Evolutionary conservation across 2,113 vertebrate genomes (phyloP).

Genomic region (Prunella fulvescens): DNA sequence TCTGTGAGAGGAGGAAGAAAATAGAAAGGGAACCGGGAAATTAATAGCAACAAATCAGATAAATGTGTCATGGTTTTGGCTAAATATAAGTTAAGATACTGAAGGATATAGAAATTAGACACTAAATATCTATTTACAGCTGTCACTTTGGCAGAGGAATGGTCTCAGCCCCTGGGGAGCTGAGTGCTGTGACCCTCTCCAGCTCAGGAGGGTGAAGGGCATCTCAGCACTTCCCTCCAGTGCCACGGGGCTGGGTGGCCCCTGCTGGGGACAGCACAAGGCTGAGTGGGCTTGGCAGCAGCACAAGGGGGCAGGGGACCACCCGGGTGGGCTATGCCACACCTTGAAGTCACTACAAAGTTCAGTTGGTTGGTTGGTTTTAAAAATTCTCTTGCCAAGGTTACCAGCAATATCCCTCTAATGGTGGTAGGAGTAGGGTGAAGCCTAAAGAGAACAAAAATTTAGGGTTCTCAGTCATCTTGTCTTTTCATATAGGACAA

Average conservation of each 20-base stretch:
- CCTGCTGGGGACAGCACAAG: neutral
- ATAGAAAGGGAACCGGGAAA: constrained; percentile 10
- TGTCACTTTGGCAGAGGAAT: neutral
- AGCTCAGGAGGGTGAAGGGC: neutral
- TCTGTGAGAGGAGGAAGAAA: neutral
- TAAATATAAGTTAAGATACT: neutral
- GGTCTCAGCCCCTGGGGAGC: neutral
- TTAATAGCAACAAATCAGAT: constrained; percentile 22
- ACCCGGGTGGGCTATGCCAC: accelerated
- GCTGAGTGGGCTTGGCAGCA: neutral
- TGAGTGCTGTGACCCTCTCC: neutral
- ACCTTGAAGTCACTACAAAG: neutral
- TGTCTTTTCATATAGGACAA: neutral
- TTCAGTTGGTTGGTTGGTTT: neutral
- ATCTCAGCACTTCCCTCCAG: neutral
- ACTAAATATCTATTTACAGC: neutral
- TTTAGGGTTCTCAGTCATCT: neutral
- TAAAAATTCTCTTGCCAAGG: neutral
- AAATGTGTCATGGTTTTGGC: neutral
- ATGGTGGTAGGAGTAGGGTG: neutral
- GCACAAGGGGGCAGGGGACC: neutral
- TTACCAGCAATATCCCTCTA: neutral
- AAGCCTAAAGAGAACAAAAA: neutral
- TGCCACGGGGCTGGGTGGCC: neutral
- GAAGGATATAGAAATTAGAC: neutral